These are phyloP conservation scores for Sisyra nigra DNA, from an alignment of 2,888 invertebrate genomes.

Conservation along the genomic window DNA sequence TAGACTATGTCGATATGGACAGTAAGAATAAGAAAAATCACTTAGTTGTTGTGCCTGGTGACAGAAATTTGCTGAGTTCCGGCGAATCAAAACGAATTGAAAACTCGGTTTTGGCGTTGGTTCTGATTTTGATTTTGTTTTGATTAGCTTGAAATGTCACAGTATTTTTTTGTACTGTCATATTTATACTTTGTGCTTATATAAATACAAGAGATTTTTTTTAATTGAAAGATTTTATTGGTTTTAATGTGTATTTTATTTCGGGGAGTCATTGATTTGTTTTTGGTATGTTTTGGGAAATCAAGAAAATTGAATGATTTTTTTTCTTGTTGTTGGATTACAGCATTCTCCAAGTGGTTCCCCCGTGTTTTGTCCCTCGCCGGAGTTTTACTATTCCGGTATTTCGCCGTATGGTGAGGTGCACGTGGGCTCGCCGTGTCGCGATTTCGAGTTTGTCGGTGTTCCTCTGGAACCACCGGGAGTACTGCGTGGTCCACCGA, in stretches of 20 bases:
- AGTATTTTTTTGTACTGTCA: too few relatives aligned
- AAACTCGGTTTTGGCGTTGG: too few relatives aligned
- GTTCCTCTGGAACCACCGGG: slow-evolving; percentile 61
- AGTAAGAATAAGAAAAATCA: too few relatives aligned
- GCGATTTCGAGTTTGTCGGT: slow-evolving; percentile 55
- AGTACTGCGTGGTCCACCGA: slow-evolving; percentile 37
- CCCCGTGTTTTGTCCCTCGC: slow-evolving; percentile 29
- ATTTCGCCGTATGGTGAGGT: slow-evolving; percentile 21
- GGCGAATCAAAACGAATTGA: too few relatives aligned
- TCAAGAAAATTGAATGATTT: not conserved
- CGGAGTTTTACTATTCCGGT: slow-evolving; percentile 21
- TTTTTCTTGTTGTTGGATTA: slow-evolving; percentile 13
- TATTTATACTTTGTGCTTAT: too few relatives aligned
- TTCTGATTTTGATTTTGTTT: too few relatives aligned
- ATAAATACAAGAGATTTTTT: not conserved
- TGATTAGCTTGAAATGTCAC: too few relatives aligned
- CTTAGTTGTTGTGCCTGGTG: too few relatives aligned
- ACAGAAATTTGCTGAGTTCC: too few relatives aligned
- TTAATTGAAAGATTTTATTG: not conserved
- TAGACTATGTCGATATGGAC: too few relatives aligned
- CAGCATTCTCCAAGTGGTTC: slow-evolving; percentile 38
- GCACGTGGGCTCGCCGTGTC: slow-evolving; percentile 29
- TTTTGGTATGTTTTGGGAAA: not conserved
- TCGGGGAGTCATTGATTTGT: too few relatives aligned
- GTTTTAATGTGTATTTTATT: too few relatives aligned